A percentile compares a stretch with the other conserved stretches of the same genome.
Conservation (phyloP, 1,140 invertebrate genomes). For the Diachasma alloeum region DNA sequence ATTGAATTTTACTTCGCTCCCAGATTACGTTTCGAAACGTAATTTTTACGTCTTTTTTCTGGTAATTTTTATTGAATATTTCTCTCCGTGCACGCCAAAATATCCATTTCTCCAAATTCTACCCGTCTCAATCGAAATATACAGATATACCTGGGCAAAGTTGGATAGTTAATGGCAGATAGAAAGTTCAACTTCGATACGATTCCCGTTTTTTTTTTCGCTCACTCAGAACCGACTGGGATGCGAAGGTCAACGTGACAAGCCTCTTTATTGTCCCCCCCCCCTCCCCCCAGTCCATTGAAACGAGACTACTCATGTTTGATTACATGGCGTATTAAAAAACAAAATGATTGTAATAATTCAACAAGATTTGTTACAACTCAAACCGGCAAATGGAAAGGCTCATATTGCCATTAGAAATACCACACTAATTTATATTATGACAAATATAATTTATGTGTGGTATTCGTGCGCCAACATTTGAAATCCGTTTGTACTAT, state of each 20-base stretch:
- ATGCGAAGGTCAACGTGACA: neutral
- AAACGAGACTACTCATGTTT: neutral
- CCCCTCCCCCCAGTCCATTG: neutral
- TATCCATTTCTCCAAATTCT: no score
- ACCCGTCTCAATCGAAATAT: no score
- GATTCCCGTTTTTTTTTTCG: neutral
- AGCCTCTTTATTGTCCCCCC: neutral
- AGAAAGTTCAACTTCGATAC: neutral
- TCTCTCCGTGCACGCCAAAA: no score
- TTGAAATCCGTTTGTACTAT: conserved; percentile 7
- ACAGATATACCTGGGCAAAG: no score
- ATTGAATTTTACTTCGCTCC: no score
- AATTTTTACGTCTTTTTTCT: no score
- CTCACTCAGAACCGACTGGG: neutral
- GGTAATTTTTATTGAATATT: no score
- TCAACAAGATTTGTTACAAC: neutral
- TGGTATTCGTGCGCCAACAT: neutral
- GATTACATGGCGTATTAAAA: neutral
- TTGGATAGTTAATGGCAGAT: no score
- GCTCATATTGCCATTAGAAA: neutral
- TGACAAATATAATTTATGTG: neutral
- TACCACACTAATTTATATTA: conserved; percentile 1
- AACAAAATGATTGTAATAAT: neutral
- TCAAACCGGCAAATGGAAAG: neutral
- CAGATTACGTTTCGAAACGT: no score